Percentiles rank a stretch among this genome's conserved stretches.
Conservation (phyloP, 2,888 invertebrate species). For the Caenorhabditis virilis region DNA sequence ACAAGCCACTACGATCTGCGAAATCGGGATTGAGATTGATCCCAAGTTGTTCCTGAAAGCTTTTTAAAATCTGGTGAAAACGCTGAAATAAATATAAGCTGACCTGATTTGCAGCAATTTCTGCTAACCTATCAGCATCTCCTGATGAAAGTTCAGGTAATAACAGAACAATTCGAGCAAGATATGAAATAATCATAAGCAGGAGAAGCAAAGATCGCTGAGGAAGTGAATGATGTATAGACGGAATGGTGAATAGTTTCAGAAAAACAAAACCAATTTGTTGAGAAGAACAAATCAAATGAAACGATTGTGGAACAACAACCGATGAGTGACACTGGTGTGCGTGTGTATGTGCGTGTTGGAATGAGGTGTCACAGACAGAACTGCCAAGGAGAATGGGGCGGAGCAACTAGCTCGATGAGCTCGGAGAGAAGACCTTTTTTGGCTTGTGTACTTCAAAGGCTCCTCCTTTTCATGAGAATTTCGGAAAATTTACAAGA, state of each 20-base stretch:
- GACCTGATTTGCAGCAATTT: constrained; percentile 54
- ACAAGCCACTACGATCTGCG: constrained; percentile 10
- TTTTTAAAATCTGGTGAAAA: constrained; percentile 12
- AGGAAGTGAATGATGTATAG: constrained; percentile 9
- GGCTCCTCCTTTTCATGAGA: background rate
- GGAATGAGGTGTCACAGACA: constrained; percentile 45
- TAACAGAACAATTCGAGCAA: constrained; percentile 63
- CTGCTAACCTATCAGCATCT: constrained; percentile 54
- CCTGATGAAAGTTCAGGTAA: constrained; percentile 60
- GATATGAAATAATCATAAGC: constrained; percentile 65
- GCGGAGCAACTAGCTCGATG: constrained; percentile 3
- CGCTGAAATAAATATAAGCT: background rate
- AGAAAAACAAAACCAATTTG: too few species aligned
- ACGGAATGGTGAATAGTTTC: constrained; percentile 30
- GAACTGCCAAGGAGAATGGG: constrained; percentile 11
- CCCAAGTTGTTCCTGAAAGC: constrained; percentile 19
- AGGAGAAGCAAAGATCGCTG: constrained; percentile 14
- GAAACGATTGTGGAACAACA: constrained; percentile 6
- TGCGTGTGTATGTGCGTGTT: constrained; percentile 6
- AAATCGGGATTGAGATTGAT: too few species aligned
- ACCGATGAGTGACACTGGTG: too few species aligned
- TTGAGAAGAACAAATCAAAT: too few species aligned
- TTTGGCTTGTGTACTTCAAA: background rate
- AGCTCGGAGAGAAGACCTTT: background rate
- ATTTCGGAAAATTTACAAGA: too few species aligned